Conservation (phyloP, 2,797 vertebrate species). For the Synanceia verrucosa region DNA sequence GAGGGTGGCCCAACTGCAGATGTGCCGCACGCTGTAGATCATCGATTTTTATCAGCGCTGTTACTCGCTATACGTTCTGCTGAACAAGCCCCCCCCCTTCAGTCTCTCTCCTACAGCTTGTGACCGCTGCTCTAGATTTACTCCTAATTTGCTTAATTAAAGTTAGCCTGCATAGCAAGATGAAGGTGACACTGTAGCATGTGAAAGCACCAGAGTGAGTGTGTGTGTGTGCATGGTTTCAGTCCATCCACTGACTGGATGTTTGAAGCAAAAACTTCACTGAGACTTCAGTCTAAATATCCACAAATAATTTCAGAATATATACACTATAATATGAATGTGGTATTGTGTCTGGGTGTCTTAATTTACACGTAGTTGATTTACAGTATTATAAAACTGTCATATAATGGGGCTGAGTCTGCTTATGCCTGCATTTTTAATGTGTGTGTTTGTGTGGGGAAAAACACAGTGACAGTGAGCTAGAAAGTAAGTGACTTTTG, state of each 20-base stretch:
- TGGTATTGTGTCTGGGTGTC: not conserved
- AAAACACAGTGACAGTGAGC: not conserved
- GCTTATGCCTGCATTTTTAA: not conserved
- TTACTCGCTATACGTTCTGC: slow-evolving; percentile 53
- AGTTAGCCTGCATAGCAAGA: slow-evolving; percentile 73
- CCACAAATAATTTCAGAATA: slow-evolving; percentile 28
- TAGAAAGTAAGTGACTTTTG: too few relatives aligned
- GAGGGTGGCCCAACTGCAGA: slow-evolving; percentile 38
- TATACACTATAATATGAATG: not conserved
- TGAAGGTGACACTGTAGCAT: slow-evolving; percentile 74
- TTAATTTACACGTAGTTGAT: not conserved
- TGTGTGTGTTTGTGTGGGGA: not conserved
- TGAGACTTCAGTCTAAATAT: too few relatives aligned
- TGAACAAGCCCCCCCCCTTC: slow-evolving; percentile 55
- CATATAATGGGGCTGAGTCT: slow-evolving; percentile 8
- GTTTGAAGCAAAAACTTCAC: too few relatives aligned
- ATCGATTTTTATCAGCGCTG: slow-evolving; percentile 70
- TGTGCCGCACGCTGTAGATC: slow-evolving; percentile 58
- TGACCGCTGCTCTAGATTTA: slow-evolving; percentile 69
- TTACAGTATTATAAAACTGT: slow-evolving; percentile 16
- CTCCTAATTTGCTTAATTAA: slow-evolving; percentile 81
- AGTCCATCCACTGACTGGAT: slow-evolving; percentile 27
- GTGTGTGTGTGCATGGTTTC: slow-evolving; percentile 2
- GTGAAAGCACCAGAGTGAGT: slow-evolving; percentile 22
- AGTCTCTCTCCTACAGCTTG: slow-evolving; percentile 51